These are phyloP conservation scores for Strigops habroptila DNA, from an alignment of 2,113 vertebrate genomes.

Conservation along the genomic window DNA sequence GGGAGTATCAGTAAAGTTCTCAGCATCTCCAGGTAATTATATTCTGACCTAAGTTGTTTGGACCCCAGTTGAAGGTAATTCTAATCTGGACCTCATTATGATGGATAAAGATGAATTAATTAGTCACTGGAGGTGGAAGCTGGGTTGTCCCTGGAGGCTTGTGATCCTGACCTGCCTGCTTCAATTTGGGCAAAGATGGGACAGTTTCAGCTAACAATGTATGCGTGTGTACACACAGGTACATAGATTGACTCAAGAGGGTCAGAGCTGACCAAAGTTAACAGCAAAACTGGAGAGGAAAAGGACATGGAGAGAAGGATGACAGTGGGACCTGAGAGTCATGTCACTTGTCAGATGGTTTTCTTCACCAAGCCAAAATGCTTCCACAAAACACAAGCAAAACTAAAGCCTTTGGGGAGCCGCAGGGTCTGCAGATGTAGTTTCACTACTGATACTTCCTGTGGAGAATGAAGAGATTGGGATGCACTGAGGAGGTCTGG, in stretches of 20 bases:
- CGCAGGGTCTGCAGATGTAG: not conserved
- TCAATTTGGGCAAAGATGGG: not conserved
- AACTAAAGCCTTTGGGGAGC: not conserved
- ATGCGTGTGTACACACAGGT: not conserved
- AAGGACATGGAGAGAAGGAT: not conserved
- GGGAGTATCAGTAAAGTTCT: slow-evolving; percentile 7
- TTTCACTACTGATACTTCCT: not conserved
- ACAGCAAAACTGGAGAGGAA: not conserved
- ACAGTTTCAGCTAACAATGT: fast-evolving
- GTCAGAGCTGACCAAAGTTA: not conserved
- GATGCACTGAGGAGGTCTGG: not conserved
- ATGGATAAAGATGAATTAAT: not conserved
- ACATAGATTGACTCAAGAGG: fast-evolving
- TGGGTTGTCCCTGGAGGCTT: not conserved
- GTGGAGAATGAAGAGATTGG: not conserved
- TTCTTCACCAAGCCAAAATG: not conserved
- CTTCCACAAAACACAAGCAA: not conserved
- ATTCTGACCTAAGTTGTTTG: slow-evolving; percentile 6
- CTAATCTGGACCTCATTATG: not conserved
- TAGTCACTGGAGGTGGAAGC: not conserved
- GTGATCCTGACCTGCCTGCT: not conserved
- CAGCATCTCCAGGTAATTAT: slow-evolving; percentile 32
- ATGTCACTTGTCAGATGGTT: not conserved
- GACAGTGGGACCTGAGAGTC: not conserved
- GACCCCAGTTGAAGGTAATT: not conserved